A percentile compares a stretch with the other conserved stretches of the same genome.
These are phyloP conservation scores for Philaethria dido DNA, from an alignment of 2,888 invertebrate genomes.

Conservation along the genomic window DNA sequence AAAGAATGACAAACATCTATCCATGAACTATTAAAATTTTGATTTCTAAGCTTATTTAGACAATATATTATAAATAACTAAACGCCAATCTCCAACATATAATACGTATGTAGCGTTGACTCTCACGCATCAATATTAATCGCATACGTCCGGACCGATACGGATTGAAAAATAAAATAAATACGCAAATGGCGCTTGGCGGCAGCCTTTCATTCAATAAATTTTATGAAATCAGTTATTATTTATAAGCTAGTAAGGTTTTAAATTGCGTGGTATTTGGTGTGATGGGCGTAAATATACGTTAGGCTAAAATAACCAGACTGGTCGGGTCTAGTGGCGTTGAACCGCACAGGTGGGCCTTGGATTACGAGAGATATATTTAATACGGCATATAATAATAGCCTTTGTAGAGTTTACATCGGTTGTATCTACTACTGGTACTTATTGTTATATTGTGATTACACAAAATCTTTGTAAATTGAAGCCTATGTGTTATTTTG, in stretches of 20 bases:
- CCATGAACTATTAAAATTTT: too few species aligned
- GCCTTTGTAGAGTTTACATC: constrained; percentile 28
- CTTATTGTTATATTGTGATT: too few species aligned
- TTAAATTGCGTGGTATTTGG: constrained; percentile 60
- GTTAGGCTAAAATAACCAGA: constrained; percentile 71
- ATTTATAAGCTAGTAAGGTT: constrained; percentile 58
- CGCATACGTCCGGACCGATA: constrained; percentile 68
- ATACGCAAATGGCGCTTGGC: constrained; percentile 71
- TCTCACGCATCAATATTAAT: constrained; percentile 56
- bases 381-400: constrained; percentile 74
- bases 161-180: constrained; percentile 67
- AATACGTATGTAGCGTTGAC: neutral
- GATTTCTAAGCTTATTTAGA: too few species aligned
- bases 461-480: too few species aligned
- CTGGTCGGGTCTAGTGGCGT: constrained; percentile 76
- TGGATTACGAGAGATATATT: constrained; percentile 79
- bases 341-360: constrained; percentile 80
- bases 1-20: too few species aligned
- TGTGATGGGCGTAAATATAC: constrained; percentile 70
- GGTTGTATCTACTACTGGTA: neutral
- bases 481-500: too few species aligned
- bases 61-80: too few species aligned
- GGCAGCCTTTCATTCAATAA: constrained; percentile 58
- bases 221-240: constrained; percentile 53
- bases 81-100: neutral